Conservation (phyloP, 92 coral and sea anemone genomes). For the Virgularia gustaviana region DNA sequence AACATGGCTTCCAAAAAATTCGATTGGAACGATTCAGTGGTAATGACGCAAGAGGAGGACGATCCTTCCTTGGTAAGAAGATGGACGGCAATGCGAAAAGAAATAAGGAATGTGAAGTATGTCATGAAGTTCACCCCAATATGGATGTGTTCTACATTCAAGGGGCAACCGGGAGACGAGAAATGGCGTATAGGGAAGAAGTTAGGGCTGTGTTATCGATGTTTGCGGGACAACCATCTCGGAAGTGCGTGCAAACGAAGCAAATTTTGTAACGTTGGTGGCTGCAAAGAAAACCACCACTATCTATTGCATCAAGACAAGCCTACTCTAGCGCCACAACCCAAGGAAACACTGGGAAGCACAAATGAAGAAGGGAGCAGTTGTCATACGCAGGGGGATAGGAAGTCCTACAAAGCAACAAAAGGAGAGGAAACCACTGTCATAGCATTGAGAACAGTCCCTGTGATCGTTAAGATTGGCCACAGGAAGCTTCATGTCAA, state of each 20-base stretch:
- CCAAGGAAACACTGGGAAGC: too few relatives aligned
- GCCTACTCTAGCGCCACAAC: neutral
- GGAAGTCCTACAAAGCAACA: neutral
- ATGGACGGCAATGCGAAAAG: constrained; percentile 17
- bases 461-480: constrained; percentile 47
- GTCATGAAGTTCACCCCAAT: constrained; percentile 48
- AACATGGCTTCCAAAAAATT: constrained; percentile 41
- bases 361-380: neutral
- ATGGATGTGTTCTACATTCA: constrained; percentile 52
- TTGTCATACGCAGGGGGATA: neutral
- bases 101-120: constrained; percentile 29
- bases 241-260: constrained; percentile 43
- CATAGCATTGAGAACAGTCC: constrained; percentile 40
- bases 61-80: constrained; percentile 14
- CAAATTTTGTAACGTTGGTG: constrained; percentile 27
- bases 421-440: constrained; percentile 30
- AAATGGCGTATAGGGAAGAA: constrained; percentile 53
- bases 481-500: constrained; percentile 46
- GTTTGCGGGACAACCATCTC: constrained; percentile 55
- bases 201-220: constrained; percentile 51
- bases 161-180: constrained; percentile 37
- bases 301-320: constrained; percentile 4
- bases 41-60: neutral
- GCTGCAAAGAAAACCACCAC: constrained; percentile 41
- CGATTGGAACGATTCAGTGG: neutral